Percentiles rank a stretch among this genome's conserved stretches.
phyloP scores from a whole-genome alignment of 2,113 vertebrate species.

The Sceloporus tristichus region DNA sequence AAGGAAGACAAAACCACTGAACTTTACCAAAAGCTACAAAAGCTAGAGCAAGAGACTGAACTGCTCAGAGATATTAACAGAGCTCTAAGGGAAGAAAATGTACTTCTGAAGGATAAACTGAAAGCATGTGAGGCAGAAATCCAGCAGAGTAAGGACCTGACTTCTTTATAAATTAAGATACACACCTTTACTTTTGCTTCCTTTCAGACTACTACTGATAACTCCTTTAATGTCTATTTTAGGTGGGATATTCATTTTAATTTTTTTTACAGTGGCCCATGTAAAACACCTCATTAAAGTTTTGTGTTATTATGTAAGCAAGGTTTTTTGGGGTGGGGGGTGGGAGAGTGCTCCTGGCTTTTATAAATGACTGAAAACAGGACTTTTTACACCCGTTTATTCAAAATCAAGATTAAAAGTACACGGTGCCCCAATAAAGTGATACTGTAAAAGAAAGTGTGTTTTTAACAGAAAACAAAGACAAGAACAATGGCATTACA shows the following conservation, averaged over 20 bases:
- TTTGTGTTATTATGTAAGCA: not conserved
- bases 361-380: not conserved
- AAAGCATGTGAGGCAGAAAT: conserved; percentile 49
- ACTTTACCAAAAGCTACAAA: conserved; percentile 74
- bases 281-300: not conserved
- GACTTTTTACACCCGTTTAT: not conserved
- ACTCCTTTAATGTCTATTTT: not conserved
- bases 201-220: not conserved
- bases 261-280: not conserved
- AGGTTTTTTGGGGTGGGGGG: no score
- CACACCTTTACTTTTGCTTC: not conserved
- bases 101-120: conserved; percentile 79
- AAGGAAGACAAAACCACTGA: conserved; percentile 65
- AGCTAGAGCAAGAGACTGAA: conserved; percentile 82
- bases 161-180: not conserved
- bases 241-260: not conserved
- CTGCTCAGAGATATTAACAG: conserved; percentile 81
- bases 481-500: no score
- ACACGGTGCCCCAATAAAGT: not conserved
- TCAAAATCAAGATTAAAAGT: not conserved
- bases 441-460: not conserved
- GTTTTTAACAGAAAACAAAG: no score
- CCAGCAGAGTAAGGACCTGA: conserved; percentile 66
- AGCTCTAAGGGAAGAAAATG: conserved; percentile 83
- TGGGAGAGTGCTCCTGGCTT: not conserved